Conservation (phyloP, 2,888 invertebrate genomes). For the Oasisia sp. region DNA sequence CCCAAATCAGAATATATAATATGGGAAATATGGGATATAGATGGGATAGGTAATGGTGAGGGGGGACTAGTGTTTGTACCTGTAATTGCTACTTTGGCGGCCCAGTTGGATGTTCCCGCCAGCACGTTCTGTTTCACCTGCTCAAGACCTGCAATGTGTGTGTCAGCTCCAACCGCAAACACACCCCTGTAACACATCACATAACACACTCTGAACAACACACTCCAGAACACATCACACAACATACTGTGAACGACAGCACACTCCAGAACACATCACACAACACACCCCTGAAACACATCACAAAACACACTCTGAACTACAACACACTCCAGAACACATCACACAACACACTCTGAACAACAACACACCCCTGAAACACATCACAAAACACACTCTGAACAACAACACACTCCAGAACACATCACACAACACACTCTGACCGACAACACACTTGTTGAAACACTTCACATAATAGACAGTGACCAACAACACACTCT, state of each 20-base stretch:
- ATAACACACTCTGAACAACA: background rate
- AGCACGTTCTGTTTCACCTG: constrained; percentile 96
- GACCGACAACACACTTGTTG: background rate
- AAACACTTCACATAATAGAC: background rate
- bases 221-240: background rate
- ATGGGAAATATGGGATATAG: no score
- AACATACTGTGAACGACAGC: background rate
- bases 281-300: background rate
- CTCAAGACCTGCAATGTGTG: constrained; percentile 94
- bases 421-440: background rate
- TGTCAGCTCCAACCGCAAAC: constrained; percentile 96
- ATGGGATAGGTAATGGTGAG: no score
- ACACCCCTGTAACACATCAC: constrained; percentile 80
- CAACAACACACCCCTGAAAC: no score
- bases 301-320: background rate
- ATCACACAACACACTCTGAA: background rate
- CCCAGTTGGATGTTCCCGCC: constrained; percentile 99
- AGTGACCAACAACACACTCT: no score
- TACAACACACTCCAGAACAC: constrained; percentile 29
- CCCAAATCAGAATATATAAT: no score
- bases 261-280: background rate
- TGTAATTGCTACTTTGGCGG: constrained; percentile 99
- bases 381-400: background rate
- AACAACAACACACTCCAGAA: background rate
- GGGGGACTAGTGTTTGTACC: constrained; percentile 73